Evolutionary conservation across 2,113 vertebrate genomes (phyloP).

Genomic region (Pelobates fuscus): DNA sequence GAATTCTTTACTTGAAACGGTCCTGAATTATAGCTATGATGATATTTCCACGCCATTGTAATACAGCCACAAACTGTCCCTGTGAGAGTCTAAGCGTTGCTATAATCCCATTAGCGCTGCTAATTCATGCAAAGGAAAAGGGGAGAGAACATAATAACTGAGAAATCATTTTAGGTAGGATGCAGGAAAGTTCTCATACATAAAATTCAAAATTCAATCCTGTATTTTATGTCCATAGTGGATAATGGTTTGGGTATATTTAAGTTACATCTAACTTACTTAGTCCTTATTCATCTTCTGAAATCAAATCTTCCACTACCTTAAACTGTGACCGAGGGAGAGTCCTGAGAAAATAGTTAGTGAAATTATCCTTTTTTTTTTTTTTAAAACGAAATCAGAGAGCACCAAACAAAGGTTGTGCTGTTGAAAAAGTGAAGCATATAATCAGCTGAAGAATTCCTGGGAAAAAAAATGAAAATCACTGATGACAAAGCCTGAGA

Average conservation of each 20-base stretch:
- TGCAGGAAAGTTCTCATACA: constrained; percentile 19
- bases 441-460: constrained; percentile 79
- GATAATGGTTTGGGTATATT: constrained; percentile 35
- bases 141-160: not conserved
- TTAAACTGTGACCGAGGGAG: constrained; percentile 52
- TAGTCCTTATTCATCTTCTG: constrained; percentile 35
- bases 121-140: constrained; percentile 23
- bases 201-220: constrained; percentile 8
- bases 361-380: constrained; percentile 64
- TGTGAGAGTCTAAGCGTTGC: not conserved
- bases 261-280: constrained; percentile 24
- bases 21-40: not conserved
- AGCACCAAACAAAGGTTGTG: constrained; percentile 67
- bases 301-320: constrained; percentile 35
- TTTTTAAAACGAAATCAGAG: constrained; percentile 47
- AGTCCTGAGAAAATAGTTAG: constrained; percentile 52
- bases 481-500: constrained; percentile 71
- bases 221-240: constrained; percentile 2
- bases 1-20: not conserved
- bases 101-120: constrained; percentile 26
- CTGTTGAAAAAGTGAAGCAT: constrained; percentile 74
- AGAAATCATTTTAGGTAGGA: constrained; percentile 16
- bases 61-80: constrained; percentile 14
- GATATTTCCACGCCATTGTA: not conserved
- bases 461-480: constrained; percentile 73